Base-by-base conservation (phyloP, 1,140 invertebrate species). In the Brachionus sp. region DNA sequence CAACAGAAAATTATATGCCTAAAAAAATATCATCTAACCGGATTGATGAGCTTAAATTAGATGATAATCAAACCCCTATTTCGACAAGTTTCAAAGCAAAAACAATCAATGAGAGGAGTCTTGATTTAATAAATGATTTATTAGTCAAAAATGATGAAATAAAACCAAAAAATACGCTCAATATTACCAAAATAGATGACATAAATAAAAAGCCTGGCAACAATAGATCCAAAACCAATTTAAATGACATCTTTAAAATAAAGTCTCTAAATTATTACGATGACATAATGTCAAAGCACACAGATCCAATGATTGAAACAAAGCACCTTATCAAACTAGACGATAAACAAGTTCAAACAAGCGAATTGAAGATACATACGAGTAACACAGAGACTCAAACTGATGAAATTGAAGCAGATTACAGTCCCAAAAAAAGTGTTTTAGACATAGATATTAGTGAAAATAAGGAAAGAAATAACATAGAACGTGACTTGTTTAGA, bases 51-150 rank as follows among this genome's bases (percentile, higher is more conserved):
- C 35, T 70, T 3, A 70, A 70, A 70, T 16, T 70, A 25, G 66
- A 70, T 16, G 70, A 75, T 23, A 75, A 75, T 46, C 70, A 75
- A 46, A 75, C 70, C n/a, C 70, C 70, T 23, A 46, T 75, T 19
- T 75, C 70, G 10, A 75, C 70, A 23, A 75, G 70, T 29, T 75
- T 46, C 10, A 75, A 75, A 39, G 25, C 70, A 7, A 75, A 75
- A 46, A 13, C 66, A 19, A 39, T 19, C 10, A 39, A 19, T 39
- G 66, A 70, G 9, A 33, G 66, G 16, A 70, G 37, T 16, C 3
- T 70, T 37, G 66, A 75, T n/a, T 25, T 75, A 25, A 75, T 46
- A 5, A 25, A 75, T 39, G 42, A 75, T 29, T 25, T 46, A 25
- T 12, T 44, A 16, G 39, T 33, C 39, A 75, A 75, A 75, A 75